phyloP scores from a whole-genome alignment of 1,140 invertebrate genomes.

The Eumeta japonica region DNA sequence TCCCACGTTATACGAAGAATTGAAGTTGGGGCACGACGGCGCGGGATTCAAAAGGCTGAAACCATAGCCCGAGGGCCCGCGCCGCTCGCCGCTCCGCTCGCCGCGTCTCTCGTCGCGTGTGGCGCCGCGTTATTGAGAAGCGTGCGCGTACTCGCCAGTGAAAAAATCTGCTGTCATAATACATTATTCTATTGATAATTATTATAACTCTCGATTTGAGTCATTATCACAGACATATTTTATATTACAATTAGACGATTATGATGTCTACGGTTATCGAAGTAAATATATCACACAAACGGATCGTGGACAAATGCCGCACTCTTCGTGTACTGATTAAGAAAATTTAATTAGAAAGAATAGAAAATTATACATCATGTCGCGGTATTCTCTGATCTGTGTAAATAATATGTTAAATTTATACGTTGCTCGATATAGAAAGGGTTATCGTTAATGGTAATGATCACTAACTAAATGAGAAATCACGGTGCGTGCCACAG shows the following conservation, averaged over 20 bases:
- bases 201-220: slow-evolving; percentile 3
- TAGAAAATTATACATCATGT: too few relatives aligned
- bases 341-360: too few relatives aligned
- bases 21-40: slow-evolving; percentile 75
- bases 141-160: slow-evolving; percentile 7
- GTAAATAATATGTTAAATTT: slow-evolving; percentile 2
- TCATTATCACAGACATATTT: slow-evolving; percentile 3
- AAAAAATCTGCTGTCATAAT: slow-evolving; percentile 3
- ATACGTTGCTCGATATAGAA: slow-evolving; percentile 5
- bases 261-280: not conserved
- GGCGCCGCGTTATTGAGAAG: slow-evolving; percentile 40
- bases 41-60: slow-evolving; percentile 76
- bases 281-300: slow-evolving; percentile 1
- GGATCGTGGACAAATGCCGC: not conserved
- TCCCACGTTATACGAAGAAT: slow-evolving; percentile 74
- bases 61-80: slow-evolving; percentile 51
- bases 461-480: too few relatives aligned
- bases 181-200: slow-evolving; percentile 11
- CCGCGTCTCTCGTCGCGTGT: slow-evolving; percentile 33
- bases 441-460: too few relatives aligned
- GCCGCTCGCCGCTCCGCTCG: slow-evolving; percentile 39
- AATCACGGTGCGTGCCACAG: too few relatives aligned
- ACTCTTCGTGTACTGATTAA: too few relatives aligned
- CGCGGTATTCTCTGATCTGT: too few relatives aligned
- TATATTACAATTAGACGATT: slow-evolving; percentile 3